Evolutionary conservation across 1,140 invertebrate genomes (phyloP).

Genomic region (Heliconius hermathena): DNA sequence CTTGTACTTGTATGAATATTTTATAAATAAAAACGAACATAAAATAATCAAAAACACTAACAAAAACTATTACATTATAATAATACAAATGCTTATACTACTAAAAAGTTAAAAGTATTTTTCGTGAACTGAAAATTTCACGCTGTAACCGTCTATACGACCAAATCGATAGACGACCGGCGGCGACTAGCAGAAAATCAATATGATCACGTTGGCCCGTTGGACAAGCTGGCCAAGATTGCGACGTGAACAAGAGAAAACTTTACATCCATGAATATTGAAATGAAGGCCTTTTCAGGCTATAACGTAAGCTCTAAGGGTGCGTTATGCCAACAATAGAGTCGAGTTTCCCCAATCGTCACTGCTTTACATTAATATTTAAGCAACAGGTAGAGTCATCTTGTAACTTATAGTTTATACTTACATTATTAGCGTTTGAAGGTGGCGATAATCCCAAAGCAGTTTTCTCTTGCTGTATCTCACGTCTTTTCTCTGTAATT

Average conservation of each 20-base stretch:
- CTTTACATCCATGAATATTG: conserved; percentile 1
- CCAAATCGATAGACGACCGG: conserved; percentile 29
- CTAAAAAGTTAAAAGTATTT: not conserved
- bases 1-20: not conserved
- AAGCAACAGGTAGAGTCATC: conserved; percentile 46
- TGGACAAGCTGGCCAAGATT: not conserved
- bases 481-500: conserved; percentile 70
- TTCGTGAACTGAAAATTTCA: conserved; percentile 11
- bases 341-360: conserved; percentile 7
- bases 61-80: conserved; percentile 16
- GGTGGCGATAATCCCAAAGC: conserved; percentile 53
- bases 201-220: conserved; percentile 16
- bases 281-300: not conserved
- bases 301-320: not conserved
- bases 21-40: conserved; percentile 11
- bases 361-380: conserved; percentile 1
- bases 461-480: conserved; percentile 74
- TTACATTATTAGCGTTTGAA: conserved; percentile 41
- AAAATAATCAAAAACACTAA: conserved; percentile 9
- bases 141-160: conserved; percentile 20
- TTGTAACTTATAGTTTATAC: conserved; percentile 34
- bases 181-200: conserved; percentile 38
- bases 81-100: not conserved
- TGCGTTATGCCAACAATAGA: not conserved
- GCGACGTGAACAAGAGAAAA: not conserved